Evolutionary conservation across 2,888 invertebrate genomes (phyloP).

Genomic region (Sericinus montela): DNA sequence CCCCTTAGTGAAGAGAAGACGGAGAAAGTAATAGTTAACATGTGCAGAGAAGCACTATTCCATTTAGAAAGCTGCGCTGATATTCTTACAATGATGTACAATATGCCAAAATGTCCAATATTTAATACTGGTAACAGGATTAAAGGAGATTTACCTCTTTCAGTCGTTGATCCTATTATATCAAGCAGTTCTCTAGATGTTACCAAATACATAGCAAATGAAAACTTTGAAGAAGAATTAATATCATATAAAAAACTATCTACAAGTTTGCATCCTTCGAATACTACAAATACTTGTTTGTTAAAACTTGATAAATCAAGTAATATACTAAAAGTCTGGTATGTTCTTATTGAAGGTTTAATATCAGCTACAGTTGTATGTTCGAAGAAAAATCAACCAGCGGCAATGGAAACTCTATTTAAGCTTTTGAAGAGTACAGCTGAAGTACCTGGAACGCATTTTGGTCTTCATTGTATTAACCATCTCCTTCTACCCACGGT

Average conservation of each 20-base stretch:
- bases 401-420: slow-evolving; percentile 92
- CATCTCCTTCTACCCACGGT: slow-evolving; percentile 94
- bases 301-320: slow-evolving; percentile 87
- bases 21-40: slow-evolving; percentile 74
- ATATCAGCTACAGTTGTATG: slow-evolving; percentile 90
- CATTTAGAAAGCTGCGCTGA: slow-evolving; percentile 92
- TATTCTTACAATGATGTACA: slow-evolving; percentile 94
- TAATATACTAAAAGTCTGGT: slow-evolving; percentile 94
- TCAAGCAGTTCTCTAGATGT: slow-evolving; percentile 85
- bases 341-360: slow-evolving; percentile 91
- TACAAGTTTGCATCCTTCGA: slow-evolving; percentile 69
- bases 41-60: slow-evolving; percentile 89
- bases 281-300: slow-evolving; percentile 76
- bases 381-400: slow-evolving; percentile 92
- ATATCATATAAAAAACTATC: slow-evolving; percentile 82
- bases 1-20: slow-evolving; percentile 69
- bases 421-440: slow-evolving; percentile 88
- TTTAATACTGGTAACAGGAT: slow-evolving; percentile 94
- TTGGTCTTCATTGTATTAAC: slow-evolving; percentile 95
- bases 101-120: slow-evolving; percentile 96
- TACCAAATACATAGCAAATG: slow-evolving; percentile 83
- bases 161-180: slow-evolving; percentile 91
- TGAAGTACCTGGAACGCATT: slow-evolving; percentile 90
- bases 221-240: slow-evolving; percentile 83
- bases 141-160: slow-evolving; percentile 86